Conservation (phyloP, 2,113 vertebrate species). For the Aspidoscelis tigris region DNA sequence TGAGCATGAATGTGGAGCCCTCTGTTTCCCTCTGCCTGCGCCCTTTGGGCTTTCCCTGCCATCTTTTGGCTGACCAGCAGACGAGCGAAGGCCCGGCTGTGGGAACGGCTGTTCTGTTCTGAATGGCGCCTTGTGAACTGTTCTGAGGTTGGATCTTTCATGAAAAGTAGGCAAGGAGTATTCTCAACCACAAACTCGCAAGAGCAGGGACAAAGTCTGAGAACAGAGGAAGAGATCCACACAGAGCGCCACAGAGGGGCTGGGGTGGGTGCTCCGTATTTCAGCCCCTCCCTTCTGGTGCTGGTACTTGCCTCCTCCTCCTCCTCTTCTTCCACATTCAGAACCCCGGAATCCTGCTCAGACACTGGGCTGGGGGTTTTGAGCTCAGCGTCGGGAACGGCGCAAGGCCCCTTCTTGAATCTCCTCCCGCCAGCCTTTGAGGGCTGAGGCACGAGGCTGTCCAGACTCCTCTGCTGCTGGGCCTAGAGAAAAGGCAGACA, state of each 20-base stretch:
- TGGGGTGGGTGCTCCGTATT: too few species aligned
- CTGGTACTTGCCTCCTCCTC: constrained; percentile 72
- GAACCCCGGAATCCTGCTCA: constrained; percentile 91
- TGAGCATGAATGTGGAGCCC: not conserved
- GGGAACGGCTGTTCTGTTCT: too few species aligned
- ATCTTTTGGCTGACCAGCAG: not conserved
- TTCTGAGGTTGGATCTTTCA: too few species aligned
- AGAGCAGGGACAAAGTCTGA: too few species aligned
- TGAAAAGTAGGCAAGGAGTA: too few species aligned
- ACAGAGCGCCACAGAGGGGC: not conserved
- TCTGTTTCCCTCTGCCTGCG: too few species aligned
- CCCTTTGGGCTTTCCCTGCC: not conserved
- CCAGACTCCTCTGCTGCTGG: constrained; percentile 90
- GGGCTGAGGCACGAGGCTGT: constrained; percentile 83
- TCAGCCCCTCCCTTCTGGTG: not conserved
- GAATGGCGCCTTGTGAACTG: too few species aligned
- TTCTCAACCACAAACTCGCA: too few species aligned
- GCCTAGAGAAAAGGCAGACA: constrained; percentile 76
- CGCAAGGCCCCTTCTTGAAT: constrained; percentile 76
- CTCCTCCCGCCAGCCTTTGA: constrained; percentile 79
- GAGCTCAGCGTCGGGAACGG: constrained; percentile 75
- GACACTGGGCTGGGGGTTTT: constrained; percentile 85
- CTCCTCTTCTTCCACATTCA: constrained; percentile 91
- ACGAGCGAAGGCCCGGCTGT: not conserved
- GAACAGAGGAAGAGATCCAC: too few species aligned